phyloP scores from a whole-genome alignment of 1,140 invertebrate genomes.

The Drosophila dunni region DNA sequence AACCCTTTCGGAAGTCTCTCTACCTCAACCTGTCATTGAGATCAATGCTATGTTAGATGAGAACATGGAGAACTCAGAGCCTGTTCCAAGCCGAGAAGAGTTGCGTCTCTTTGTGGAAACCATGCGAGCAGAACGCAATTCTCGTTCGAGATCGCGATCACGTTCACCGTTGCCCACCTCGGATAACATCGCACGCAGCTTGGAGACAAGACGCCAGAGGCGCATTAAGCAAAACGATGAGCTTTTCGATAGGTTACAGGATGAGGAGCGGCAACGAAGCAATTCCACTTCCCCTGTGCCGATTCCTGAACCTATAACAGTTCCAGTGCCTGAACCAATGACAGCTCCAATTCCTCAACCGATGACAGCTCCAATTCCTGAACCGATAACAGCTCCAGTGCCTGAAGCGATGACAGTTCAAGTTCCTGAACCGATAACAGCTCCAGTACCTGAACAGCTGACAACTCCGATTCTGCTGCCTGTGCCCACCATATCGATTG shows the following conservation, averaged over 20 bases:
- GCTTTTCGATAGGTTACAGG: conserved; percentile 57
- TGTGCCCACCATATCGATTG: conserved; percentile 43
- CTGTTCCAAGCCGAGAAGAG: conserved; percentile 37
- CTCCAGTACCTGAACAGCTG: background rate
- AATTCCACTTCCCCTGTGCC: background rate
- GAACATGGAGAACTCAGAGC: conserved; percentile 26
- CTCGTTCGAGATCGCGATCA: conserved; percentile 51
- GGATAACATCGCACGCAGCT: conserved; percentile 63
- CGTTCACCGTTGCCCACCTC: conserved; percentile 71
- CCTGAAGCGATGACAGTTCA: background rate
- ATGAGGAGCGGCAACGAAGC: conserved; percentile 29
- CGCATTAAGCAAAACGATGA: conserved; percentile 75
- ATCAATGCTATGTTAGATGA: conserved; percentile 54
- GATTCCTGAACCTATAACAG: background rate
- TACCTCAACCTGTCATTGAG: conserved; percentile 62
- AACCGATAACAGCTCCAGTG: background rate
- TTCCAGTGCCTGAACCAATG: background rate
- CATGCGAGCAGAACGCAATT: conserved; percentile 53
- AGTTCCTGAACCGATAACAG: background rate
- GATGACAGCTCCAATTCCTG: background rate
- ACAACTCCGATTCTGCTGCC: background rate
- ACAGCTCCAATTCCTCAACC: background rate
- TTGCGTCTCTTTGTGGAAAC: conserved; percentile 63
- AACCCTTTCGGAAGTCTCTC: background rate
- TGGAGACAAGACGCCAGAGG: conserved; percentile 60